These are phyloP conservation scores for Grammomys dolichurus DNA, from an alignment of 2,113 vertebrate genomes.

Conservation along the genomic window DNA sequence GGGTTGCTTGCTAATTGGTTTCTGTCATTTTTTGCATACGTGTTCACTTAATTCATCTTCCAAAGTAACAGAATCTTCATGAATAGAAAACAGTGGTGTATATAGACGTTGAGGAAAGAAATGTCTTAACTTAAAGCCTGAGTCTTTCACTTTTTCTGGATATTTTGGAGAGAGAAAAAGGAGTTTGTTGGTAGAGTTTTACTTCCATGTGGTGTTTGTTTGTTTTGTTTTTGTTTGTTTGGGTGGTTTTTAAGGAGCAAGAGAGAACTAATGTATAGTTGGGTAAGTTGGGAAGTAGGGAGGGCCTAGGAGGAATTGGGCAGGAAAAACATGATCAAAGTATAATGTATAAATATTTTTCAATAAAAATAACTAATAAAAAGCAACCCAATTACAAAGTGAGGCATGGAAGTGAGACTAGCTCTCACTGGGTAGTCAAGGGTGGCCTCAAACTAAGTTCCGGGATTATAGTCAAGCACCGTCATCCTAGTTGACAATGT, in stretches of 20 bases:
- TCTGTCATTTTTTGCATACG: constrained; percentile 26
- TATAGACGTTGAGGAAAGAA: neutral
- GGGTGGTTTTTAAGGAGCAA: neutral
- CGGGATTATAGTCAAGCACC: neutral
- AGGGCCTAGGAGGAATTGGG: neutral
- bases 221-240: neutral
- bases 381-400: neutral
- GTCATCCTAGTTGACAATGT: neutral
- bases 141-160: constrained; percentile 39
- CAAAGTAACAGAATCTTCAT: constrained; percentile 19
- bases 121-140: constrained; percentile 24
- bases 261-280: neutral
- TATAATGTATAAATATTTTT: neutral
- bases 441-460: neutral
- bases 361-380: neutral
- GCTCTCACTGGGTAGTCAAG: neutral
- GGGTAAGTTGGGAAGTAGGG: neutral
- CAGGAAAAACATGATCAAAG: neutral
- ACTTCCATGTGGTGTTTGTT: neutral
- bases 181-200: neutral
- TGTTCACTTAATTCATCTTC: constrained; percentile 63
- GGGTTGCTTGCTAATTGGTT: constrained; percentile 70
- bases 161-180: neutral
- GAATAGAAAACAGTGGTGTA: neutral
- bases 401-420: neutral